Conservation (phyloP, 2,797 vertebrate genomes). For the Pagetopsis macropterus region DNA sequence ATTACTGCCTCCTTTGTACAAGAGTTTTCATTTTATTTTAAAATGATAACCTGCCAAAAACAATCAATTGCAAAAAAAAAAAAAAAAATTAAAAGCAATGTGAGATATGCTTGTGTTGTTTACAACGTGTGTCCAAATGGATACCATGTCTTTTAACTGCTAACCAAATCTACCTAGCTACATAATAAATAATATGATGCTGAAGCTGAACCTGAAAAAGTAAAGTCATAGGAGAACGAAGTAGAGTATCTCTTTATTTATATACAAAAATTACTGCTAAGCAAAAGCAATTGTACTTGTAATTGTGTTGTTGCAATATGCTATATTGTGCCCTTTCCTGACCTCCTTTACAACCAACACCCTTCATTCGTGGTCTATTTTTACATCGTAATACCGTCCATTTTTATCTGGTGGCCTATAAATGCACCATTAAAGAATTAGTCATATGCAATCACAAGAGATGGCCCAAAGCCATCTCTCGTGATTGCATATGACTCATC, state of each 20-base stretch:
- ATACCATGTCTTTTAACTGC: too few relatives aligned
- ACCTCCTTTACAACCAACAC: conserved; percentile 21
- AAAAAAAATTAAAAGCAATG: too few relatives aligned
- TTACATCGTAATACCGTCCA: conserved; percentile 40
- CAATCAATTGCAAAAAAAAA: too few relatives aligned
- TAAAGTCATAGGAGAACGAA: too few relatives aligned
- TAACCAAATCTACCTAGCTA: too few relatives aligned
- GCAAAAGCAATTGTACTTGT: not conserved
- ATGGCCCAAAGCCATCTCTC: conserved; percentile 34
- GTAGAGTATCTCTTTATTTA: too few relatives aligned
- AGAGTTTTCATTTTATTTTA: not conserved
- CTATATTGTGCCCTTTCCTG: not conserved
- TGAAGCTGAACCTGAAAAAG: too few relatives aligned
- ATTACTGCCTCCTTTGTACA: not conserved
- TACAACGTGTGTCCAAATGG: too few relatives aligned
- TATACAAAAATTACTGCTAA: not conserved
- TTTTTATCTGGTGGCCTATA: conserved; percentile 49
- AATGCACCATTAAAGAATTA: conserved; percentile 55
- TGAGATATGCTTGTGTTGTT: too few relatives aligned
- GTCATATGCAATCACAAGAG: conserved; percentile 42
- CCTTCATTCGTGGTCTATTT: conserved; percentile 42
- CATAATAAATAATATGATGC: too few relatives aligned
- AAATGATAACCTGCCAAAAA: too few relatives aligned
- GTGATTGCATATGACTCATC: conserved; percentile 15
- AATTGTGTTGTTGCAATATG: not conserved